Percentiles rank a stretch among this genome's conserved stretches.
These are phyloP conservation scores for Diogma glabrata DNA, from an alignment of 2,888 invertebrate species.

Conservation along the genomic window DNA sequence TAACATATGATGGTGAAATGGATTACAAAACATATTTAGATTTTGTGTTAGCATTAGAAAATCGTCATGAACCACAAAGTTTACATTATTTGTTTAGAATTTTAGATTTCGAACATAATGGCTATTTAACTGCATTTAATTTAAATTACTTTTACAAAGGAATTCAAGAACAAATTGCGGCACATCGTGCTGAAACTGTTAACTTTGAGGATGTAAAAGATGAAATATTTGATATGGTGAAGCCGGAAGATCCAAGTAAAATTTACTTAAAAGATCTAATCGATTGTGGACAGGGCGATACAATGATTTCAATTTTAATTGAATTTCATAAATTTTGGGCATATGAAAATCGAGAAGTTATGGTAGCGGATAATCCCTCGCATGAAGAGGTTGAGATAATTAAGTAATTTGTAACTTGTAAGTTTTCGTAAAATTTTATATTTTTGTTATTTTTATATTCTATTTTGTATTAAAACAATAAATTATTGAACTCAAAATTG, in stretches of 20 bases:
- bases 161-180: slow-evolving; percentile 81
- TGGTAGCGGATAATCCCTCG: slow-evolving; percentile 46
- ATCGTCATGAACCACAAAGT: slow-evolving; percentile 82
- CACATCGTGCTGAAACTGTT: slow-evolving; percentile 80
- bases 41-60: slow-evolving; percentile 85
- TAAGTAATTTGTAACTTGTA: too few species aligned
- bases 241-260: slow-evolving; percentile 68
- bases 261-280: slow-evolving; percentile 82
- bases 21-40: slow-evolving; percentile 96
- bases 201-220: slow-evolving; percentile 91
- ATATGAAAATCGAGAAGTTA: slow-evolving; percentile 84
- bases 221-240: slow-evolving; percentile 97
- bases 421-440: too few species aligned
- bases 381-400: too few species aligned
- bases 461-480: too few species aligned
- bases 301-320: slow-evolving; percentile 83
- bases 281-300: slow-evolving; percentile 81
- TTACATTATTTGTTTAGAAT: slow-evolving; percentile 85
- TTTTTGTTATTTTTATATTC: too few species aligned
- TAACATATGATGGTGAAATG: slow-evolving; percentile 91
- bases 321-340: slow-evolving; percentile 96
- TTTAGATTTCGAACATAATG: slow-evolving; percentile 76
- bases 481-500: too few species aligned
- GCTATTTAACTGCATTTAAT: slow-evolving; percentile 80
- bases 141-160: slow-evolving; percentile 90